Evolutionary conservation across 2,888 invertebrate species (phyloP).

Genomic region (Melanophora roralis): DNA sequence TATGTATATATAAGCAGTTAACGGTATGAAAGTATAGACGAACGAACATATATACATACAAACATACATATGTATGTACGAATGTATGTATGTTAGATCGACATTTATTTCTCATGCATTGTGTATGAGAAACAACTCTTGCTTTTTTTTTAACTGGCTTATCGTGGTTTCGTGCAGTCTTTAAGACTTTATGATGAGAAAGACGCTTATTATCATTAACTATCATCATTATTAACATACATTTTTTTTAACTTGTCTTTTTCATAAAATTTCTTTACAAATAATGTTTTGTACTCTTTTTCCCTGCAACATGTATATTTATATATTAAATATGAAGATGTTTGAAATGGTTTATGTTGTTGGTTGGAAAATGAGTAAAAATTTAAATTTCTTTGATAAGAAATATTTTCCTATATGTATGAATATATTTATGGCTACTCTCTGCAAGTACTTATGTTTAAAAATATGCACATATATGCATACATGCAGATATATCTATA

Average conservation of each 20-base stretch:
- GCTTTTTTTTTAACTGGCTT: neutral
- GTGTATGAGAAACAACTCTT: constrained; percentile 10
- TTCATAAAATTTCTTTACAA: neutral
- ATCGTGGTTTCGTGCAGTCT: neutral
- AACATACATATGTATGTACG: neutral
- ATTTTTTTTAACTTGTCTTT: neutral
- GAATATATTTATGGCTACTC: neutral
- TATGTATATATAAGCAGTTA: too few relatives aligned
- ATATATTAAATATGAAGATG: neutral
- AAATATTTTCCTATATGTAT: neutral
- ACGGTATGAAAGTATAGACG: too few relatives aligned
- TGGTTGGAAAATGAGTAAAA: constrained; percentile 21
- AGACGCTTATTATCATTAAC: constrained; percentile 4
- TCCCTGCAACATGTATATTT: neutral
- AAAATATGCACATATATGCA: neutral
- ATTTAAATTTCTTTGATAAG: neutral
- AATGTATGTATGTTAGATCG: neutral
- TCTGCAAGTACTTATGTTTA: neutral
- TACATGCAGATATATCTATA: constrained; percentile 8
- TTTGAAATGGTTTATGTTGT: constrained; percentile 1
- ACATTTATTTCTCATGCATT: neutral
- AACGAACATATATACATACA: constrained; percentile 3
- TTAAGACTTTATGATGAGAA: neutral
- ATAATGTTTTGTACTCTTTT: constrained; percentile 4
- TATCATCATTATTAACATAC: neutral